These are phyloP conservation scores for Alauda arvensis DNA, from an alignment of 2,797 vertebrate species.

Conservation along the genomic window DNA sequence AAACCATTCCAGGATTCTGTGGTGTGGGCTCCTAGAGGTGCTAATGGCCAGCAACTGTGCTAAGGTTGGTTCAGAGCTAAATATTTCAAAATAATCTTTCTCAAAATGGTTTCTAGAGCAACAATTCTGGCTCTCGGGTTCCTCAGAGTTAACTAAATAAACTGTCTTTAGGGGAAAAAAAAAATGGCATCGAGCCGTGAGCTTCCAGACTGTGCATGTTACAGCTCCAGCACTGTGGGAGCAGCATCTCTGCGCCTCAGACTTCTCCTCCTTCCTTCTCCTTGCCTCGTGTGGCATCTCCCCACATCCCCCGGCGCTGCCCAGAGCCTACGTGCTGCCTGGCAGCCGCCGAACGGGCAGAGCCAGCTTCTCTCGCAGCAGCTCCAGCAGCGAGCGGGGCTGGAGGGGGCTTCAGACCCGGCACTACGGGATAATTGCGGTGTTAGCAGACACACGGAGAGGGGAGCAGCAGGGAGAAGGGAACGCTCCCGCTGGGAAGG, in stretches of 20 bases:
- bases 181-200: neutral
- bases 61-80: neutral
- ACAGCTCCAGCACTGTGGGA: neutral
- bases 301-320: neutral
- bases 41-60: neutral
- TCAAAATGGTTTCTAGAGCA: conserved; percentile 28
- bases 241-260: neutral
- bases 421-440: accelerated
- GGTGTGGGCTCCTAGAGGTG: neutral
- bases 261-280: neutral
- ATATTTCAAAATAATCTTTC: neutral
- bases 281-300: neutral
- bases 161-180: neutral
- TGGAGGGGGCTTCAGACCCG: neutral
- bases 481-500: neutral
- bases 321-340: conserved; percentile 27
- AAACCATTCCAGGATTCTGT: neutral
- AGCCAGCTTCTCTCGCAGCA: neutral
- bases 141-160: conserved; percentile 6
- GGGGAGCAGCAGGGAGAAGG: neutral
- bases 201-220: neutral
- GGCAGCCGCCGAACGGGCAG: neutral
- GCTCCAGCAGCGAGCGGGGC: neutral
- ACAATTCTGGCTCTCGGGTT: neutral
- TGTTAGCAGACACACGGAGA: accelerated